Percentiles rank a stretch among this genome's conserved stretches.
These are phyloP conservation scores for Oryzias dopingdopingensis DNA, from an alignment of 2,797 vertebrate species.

Conservation along the genomic window DNA sequence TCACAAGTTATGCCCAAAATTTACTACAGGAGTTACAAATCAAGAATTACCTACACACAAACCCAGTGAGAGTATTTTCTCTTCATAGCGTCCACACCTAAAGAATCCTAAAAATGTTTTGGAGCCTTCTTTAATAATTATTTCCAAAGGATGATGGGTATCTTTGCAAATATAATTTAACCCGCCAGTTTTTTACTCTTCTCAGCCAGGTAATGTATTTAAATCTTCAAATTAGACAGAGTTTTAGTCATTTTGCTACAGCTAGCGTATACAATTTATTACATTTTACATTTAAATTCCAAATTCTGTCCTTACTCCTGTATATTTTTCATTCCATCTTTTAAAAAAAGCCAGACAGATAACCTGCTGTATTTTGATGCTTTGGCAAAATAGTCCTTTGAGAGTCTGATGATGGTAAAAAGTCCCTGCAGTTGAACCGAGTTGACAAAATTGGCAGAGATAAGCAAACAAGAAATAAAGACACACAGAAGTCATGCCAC, in stretches of 20 bases:
- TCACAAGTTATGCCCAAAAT: no score
- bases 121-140: no score
- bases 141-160: no score
- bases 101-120: no score
- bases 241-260: no score
- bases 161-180: no score
- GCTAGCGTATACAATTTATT: neutral
- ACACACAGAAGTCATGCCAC: conserved; percentile 3
- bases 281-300: neutral
- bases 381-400: neutral
- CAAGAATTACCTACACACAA: no score
- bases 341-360: neutral
- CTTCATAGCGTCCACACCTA: no score
- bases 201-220: neutral
- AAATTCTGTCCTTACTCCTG: neutral
- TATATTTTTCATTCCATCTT: neutral
- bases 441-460: conserved; percentile 3
- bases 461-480: neutral
- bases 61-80: no score
- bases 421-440: neutral
- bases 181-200: no score
- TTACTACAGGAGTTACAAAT: no score
- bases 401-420: neutral
- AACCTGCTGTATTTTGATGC: neutral
- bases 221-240: neutral